Evolutionary conservation across 2,888 invertebrate genomes (phyloP), one percentile per base, ranked within the genome.

Genomic region (Lingula anatina): DNA sequence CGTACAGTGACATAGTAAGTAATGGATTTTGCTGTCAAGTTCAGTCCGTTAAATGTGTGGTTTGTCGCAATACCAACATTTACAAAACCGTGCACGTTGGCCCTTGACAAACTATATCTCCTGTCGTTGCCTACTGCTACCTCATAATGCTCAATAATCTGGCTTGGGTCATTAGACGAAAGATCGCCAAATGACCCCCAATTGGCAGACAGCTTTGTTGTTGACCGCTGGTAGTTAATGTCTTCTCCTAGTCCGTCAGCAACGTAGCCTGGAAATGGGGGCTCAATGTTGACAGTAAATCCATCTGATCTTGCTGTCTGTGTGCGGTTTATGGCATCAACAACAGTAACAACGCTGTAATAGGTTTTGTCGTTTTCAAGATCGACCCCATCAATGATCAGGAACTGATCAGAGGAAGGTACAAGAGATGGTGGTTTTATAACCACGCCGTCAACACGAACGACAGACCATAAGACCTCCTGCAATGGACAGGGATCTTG

Each of bases 41-140:
- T 61, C 25, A 68, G 44, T 37, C 60, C 47, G 27, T 42, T 47
- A 43, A 66, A 65, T 0, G 63, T 62, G 43, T 57, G 54, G 5
- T 56, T 55, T 23, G 50, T 61, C 39, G 65, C 62, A 2, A 61
- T 48, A 5, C 67, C 66, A n/a, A 66, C 63, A 43, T 64, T 50
- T 2, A 55, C 51, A 48, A 61, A 68, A 37, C 50, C 59, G 40
- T 61, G 59, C 2, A 67, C 55, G 49, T 67, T 65, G 7, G 58
- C 49, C 28, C 62, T 52, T 2, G 62, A 62, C 41, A 55, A 54
- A 5, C 48, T 47, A 55, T 59, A 64, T 7, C 66, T 52, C 15
- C 61, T 44, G 50, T 67, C 64, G 35, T 61, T 64, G 35, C 68
- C 67, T 25, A 66, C 49, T 7, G 66, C 65, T 15, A 66, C 61